Conservation (phyloP, 2,797 vertebrate species). For the Sebastes taczanowskii region DNA sequence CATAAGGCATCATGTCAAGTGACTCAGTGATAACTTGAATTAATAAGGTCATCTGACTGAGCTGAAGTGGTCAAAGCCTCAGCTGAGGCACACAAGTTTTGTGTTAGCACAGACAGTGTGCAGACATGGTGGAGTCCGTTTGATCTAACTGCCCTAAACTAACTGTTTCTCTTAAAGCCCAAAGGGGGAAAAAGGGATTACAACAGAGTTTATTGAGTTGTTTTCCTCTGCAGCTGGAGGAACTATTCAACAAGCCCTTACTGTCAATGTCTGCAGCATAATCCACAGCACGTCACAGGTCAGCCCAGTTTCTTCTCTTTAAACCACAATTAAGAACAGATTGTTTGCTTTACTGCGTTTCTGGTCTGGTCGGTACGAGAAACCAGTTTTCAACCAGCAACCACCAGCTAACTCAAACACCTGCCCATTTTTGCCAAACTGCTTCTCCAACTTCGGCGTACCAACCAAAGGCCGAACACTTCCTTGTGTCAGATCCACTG, state of each 20-base stretch:
- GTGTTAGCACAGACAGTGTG: neutral
- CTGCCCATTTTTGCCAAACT: neutral
- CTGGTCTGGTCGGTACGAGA: neutral
- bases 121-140: neutral
- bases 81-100: neutral
- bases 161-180: neutral
- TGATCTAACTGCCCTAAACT: neutral
- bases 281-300: neutral
- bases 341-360: neutral
- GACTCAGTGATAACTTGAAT: neutral
- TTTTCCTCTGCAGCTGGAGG: neutral
- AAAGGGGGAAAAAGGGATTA: neutral
- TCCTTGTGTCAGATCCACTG: neutral
- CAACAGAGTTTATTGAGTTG: neutral
- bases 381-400: neutral
- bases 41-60: constrained; percentile 4
- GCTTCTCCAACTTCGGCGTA: neutral
- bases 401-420: neutral
- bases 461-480: neutral
- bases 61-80: neutral
- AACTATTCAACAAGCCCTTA: neutral
- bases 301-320: neutral
- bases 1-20: neutral
- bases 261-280: neutral
- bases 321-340: neutral